These are phyloP conservation scores for Parapristionchus giblindavisi DNA, from an alignment of 2,888 invertebrate genomes.

Conservation along the genomic window DNA sequence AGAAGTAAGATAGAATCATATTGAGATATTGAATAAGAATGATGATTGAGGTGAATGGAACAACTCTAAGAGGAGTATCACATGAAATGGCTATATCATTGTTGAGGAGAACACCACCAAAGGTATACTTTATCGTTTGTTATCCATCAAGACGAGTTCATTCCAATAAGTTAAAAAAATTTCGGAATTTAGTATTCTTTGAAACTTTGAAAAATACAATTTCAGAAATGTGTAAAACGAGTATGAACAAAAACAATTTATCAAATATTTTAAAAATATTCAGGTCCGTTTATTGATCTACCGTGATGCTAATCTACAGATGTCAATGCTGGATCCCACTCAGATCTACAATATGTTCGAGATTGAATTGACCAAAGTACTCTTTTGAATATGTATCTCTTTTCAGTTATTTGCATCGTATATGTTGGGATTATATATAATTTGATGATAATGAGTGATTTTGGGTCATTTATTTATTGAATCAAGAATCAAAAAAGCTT, in stretches of 20 bases:
- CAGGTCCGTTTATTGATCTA: slow-evolving; percentile 81
- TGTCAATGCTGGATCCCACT: slow-evolving; percentile 70
- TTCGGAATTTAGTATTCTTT: too few relatives aligned
- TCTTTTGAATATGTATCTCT: background rate
- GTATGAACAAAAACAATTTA: too few relatives aligned
- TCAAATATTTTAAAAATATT: too few relatives aligned
- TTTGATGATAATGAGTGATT: too few relatives aligned
- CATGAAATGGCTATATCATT: slow-evolving; percentile 84
- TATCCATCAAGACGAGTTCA: too few relatives aligned
- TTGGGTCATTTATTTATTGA: too few relatives aligned
- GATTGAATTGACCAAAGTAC: slow-evolving; percentile 50
- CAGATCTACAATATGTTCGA: slow-evolving; percentile 70
- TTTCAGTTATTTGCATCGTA: background rate
- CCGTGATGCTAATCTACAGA: slow-evolving; percentile 73
- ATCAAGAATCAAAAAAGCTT: too few relatives aligned
- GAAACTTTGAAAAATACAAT: too few relatives aligned
- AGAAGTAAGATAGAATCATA: slow-evolving; percentile 73
- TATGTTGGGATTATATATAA: background rate
- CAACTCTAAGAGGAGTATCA: slow-evolving; percentile 83
- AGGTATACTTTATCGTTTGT: too few relatives aligned
- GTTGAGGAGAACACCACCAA: slow-evolving; percentile 84
- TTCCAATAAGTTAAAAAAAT: too few relatives aligned
- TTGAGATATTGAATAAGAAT: background rate
- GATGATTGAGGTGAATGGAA: slow-evolving; percentile 78
- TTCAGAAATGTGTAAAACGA: too few relatives aligned